Percentiles rank a stretch among this genome's conserved stretches.
phyloP scores from a whole-genome alignment of 2,888 invertebrate genomes.

The Pantelozetes paolii region DNA sequence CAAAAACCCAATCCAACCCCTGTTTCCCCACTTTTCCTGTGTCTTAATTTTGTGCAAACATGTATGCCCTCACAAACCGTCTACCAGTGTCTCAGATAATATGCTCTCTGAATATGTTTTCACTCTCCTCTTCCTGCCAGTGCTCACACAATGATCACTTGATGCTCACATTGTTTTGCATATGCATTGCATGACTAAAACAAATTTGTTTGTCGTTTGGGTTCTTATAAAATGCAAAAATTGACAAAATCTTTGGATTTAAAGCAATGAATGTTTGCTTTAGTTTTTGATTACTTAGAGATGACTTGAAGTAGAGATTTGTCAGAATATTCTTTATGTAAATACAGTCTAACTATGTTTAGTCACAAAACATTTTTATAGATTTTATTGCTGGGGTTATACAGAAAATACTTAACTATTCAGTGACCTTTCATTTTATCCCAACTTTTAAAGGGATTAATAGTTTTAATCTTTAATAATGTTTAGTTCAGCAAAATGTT shows the following conservation, averaged over 20 bases:
- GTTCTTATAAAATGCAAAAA: conserved; percentile 21
- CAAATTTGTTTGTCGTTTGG: not conserved
- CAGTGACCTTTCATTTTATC: too few relatives aligned
- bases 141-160: conserved; percentile 20
- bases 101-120: not conserved
- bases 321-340: not conserved
- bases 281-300: not conserved
- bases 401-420: not conserved
- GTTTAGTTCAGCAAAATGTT: too few relatives aligned
- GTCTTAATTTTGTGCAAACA: not conserved
- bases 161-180: conserved; percentile 16
- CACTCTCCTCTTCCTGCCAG: not conserved
- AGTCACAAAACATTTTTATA: not conserved
- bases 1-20: not conserved
- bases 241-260: not conserved
- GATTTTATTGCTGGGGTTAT: too few relatives aligned
- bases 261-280: not conserved
- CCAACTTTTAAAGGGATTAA: too few relatives aligned
- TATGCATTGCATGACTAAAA: conserved; percentile 20
- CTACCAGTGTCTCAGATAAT: not conserved
- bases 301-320: conserved; percentile 20
- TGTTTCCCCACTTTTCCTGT: not conserved
- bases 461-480: too few relatives aligned
- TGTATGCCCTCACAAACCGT: not conserved
- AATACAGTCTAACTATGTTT: not conserved